These are phyloP conservation scores for Acleris literana DNA, from an alignment of 2,888 invertebrate genomes.

Conservation along the genomic window DNA sequence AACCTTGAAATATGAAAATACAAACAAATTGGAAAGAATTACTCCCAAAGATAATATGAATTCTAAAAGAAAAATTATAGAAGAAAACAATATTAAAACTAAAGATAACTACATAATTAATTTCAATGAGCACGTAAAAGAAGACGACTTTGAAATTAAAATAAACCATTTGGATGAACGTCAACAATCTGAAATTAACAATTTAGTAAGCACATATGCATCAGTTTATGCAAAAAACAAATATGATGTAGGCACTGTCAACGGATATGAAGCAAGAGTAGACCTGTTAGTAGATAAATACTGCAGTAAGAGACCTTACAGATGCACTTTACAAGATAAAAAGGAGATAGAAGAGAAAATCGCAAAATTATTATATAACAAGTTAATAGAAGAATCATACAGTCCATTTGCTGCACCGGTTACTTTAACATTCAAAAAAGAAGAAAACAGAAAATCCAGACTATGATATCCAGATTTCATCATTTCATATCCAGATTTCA, in stretches of 20 bases:
- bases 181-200: no score
- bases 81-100: slow-evolving; percentile 36
- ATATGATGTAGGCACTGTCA: slow-evolving; percentile 43
- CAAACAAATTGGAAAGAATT: slow-evolving; percentile 23
- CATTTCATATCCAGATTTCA: no score
- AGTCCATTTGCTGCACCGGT: no score
- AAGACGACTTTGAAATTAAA: no score
- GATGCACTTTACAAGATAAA: slow-evolving; percentile 39
- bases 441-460: slow-evolving; percentile 18
- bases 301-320: slow-evolving; percentile 43
- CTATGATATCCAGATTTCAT: no score
- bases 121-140: no score
- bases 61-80: slow-evolving; percentile 7
- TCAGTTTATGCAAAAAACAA: slow-evolving; percentile 39
- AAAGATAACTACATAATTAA: slow-evolving; percentile 37
- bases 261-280: slow-evolving; percentile 44
- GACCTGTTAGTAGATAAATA: slow-evolving; percentile 44
- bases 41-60: neutral
- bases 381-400: no score
- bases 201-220: slow-evolving; percentile 32
- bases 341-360: slow-evolving; percentile 40
- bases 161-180: slow-evolving; percentile 36
- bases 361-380: slow-evolving; percentile 36
- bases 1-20: slow-evolving; percentile 37
- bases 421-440: no score